Conservation (phyloP, 2,888 invertebrate genomes). For the Magallana nippona region DNA sequence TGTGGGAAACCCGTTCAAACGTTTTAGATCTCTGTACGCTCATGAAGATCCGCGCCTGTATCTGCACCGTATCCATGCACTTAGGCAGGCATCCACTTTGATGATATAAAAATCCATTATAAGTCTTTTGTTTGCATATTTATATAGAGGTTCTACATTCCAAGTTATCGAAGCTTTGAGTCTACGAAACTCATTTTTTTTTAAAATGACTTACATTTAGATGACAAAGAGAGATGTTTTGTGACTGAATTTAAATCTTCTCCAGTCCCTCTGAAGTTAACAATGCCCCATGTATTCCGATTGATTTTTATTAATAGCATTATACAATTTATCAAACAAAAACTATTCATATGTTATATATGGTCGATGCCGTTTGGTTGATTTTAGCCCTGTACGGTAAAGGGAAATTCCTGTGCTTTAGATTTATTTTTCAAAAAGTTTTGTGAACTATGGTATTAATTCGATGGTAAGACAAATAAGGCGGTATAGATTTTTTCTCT, state of each 20-base stretch:
- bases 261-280: neutral
- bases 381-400: neutral
- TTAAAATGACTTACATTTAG: neutral
- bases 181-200: neutral
- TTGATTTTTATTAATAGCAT: slow-evolving; percentile 25
- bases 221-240: neutral
- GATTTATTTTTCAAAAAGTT: slow-evolving; percentile 4
- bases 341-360: slow-evolving; percentile 7
- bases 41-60: neutral
- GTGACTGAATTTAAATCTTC: slow-evolving; percentile 9
- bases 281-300: slow-evolving; percentile 23
- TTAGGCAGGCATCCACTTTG: slow-evolving; percentile 1
- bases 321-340: slow-evolving; percentile 19
- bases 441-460: neutral
- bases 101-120: neutral
- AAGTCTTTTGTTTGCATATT: neutral
- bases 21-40: neutral
- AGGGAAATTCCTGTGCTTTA: neutral
- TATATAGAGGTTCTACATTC: neutral
- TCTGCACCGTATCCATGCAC: neutral
- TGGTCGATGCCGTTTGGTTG: neutral
- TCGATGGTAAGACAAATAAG: neutral
- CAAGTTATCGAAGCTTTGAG: slow-evolving; percentile 6
- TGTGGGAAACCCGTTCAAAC: too few species aligned
- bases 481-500: slow-evolving; percentile 19